These are phyloP conservation scores for Piscicola geometra DNA, from an alignment of 2,888 invertebrate genomes.

Conservation along the genomic window DNA sequence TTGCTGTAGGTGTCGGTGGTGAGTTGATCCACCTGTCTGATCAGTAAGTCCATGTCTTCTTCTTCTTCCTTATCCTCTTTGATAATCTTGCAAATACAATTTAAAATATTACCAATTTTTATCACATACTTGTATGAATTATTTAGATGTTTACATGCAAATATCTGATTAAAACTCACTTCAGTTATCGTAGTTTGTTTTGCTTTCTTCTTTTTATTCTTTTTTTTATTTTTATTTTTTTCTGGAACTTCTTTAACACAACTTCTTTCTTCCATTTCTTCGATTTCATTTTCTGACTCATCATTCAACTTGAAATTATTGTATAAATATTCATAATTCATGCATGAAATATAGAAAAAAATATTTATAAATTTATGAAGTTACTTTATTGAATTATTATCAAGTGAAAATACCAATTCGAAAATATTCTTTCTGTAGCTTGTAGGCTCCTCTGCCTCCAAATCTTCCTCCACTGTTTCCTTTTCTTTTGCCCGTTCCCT, in stretches of 20 bases:
- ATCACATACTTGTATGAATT: no score
- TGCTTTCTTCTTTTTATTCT: slow-evolving; percentile 15
- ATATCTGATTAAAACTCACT: neutral
- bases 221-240: neutral
- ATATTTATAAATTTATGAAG: neutral
- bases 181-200: neutral
- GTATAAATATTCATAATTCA: no score
- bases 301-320: slow-evolving; percentile 14
- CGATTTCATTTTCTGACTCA: slow-evolving; percentile 16
- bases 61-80: neutral
- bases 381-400: neutral
- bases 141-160: no score
- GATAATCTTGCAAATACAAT: neutral
- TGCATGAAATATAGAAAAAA: no score
- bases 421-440: neutral
- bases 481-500: slow-evolving; percentile 1
- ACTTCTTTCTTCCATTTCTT: neutral
- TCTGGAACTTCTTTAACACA: neutral
- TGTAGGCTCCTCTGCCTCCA: slow-evolving; percentile 7
- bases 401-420: slow-evolving; percentile 4
- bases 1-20: neutral
- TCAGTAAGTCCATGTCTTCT: slow-evolving; percentile 24
- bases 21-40: neutral
- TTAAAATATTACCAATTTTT: no score
- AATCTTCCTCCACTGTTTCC: neutral